Percentiles rank a stretch among this genome's conserved stretches.
Conservation (phyloP, 2,113 vertebrate species). For the Lagopus muta region DNA sequence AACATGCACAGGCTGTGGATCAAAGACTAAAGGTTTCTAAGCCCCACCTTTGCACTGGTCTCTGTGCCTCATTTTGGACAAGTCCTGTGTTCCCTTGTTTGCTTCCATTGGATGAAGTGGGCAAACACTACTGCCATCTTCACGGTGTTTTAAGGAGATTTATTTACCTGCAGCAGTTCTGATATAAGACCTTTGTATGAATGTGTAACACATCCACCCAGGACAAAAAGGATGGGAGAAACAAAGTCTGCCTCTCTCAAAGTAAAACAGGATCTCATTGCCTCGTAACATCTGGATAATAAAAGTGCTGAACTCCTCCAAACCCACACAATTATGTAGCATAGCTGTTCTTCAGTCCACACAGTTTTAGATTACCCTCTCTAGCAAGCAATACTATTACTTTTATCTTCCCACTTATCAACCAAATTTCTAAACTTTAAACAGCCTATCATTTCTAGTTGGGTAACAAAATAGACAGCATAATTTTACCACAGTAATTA, state of each 20-base stretch:
- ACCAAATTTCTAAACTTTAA: slow-evolving; percentile 35
- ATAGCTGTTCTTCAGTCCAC: neutral
- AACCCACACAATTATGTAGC: neutral
- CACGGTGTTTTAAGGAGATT: neutral
- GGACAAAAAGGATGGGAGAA: neutral
- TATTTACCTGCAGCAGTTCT: neutral
- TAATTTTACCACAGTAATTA: neutral
- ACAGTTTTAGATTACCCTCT: slow-evolving; percentile 2
- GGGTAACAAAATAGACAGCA: slow-evolving; percentile 38
- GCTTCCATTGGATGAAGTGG: neutral
- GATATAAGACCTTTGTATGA: neutral
- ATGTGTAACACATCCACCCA: fast-evolving
- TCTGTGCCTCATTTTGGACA: neutral
- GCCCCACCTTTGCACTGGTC: neutral
- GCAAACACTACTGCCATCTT: neutral
- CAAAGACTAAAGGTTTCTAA: neutral
- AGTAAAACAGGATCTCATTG: neutral
- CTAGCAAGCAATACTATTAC: neutral
- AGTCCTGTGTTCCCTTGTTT: neutral
- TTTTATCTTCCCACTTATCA: slow-evolving; percentile 39
- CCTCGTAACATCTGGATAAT: neutral
- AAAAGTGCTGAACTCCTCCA: neutral
- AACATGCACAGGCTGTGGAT: neutral
- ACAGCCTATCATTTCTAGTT: neutral
- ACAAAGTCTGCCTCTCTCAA: neutral